Evolutionary conservation across 2,888 invertebrate species (phyloP).

Genomic region (Cryptosula pallasiana): DNA sequence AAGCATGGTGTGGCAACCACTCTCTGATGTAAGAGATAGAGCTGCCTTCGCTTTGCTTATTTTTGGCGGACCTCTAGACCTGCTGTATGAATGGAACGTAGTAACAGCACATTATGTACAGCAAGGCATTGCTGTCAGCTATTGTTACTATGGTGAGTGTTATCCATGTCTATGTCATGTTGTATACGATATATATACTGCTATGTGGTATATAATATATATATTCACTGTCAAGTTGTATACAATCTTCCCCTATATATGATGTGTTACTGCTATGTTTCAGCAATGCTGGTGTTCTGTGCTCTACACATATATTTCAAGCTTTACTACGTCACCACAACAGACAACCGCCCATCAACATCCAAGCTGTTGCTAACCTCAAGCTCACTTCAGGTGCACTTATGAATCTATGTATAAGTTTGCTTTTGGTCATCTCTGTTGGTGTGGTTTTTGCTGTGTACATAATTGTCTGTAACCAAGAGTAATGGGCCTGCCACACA

Average conservation of each 20-base stretch:
- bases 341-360: background rate
- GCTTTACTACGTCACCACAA: background rate
- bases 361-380: background rate
- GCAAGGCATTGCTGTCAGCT: background rate
- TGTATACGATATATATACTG: background rate
- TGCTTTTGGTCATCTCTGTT: too few species aligned
- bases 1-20: background rate
- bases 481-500: too few species aligned
- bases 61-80: background rate
- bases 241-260: too few species aligned
- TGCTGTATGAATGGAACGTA: constrained; percentile 5
- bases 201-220: background rate
- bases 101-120: constrained; percentile 5
- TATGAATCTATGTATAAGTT: too few species aligned
- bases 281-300: constrained; percentile 1
- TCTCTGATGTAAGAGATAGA: background rate
- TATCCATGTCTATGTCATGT: background rate
- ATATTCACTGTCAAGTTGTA: background rate
- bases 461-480: too few species aligned
- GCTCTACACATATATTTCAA: background rate
- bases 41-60: background rate
- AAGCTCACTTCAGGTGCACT: too few species aligned
- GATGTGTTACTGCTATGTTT: background rate
- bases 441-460: too few species aligned
- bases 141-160: constrained; percentile 21